A percentile compares a stretch with the other conserved stretches of the same genome.
These are phyloP conservation scores for Mythimna lalbum DNA, from an alignment of 2,888 invertebrate species.

Conservation along the genomic window DNA sequence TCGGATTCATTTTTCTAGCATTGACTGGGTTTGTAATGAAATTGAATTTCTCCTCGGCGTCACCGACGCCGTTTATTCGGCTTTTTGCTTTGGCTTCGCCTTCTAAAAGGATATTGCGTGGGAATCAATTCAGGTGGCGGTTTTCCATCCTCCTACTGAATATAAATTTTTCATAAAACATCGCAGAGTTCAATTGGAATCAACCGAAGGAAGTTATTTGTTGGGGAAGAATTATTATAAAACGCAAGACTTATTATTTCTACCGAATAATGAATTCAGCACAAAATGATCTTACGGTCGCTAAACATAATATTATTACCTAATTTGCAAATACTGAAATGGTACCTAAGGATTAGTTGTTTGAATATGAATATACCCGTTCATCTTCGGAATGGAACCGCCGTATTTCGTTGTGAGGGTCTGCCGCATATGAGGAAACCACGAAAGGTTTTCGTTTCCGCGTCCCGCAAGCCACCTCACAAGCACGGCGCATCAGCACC, in stretches of 20 bases:
- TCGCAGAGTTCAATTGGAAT: slow-evolving; percentile 65
- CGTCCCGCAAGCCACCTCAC: slow-evolving; percentile 81
- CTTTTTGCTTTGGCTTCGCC: slow-evolving; percentile 84
- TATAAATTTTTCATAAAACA: slow-evolving; percentile 80
- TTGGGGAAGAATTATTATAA: slow-evolving; percentile 51
- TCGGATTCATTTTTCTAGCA: slow-evolving; percentile 73
- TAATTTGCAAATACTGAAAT: slow-evolving; percentile 18
- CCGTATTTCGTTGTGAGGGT: slow-evolving; percentile 72
- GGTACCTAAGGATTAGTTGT: slow-evolving; percentile 16
- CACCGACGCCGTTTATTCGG: slow-evolving; percentile 81
- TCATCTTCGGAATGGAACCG: slow-evolving; percentile 81
- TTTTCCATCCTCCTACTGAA: slow-evolving; percentile 76
- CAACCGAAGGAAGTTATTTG: slow-evolving; percentile 57
- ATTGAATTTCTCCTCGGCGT: slow-evolving; percentile 83
- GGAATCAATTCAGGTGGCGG: slow-evolving; percentile 87
- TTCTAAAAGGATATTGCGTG: slow-evolving; percentile 87
- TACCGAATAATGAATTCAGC: slow-evolving; percentile 7
- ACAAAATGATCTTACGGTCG: background rate
- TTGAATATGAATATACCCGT: slow-evolving; percentile 73
- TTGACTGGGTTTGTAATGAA: slow-evolving; percentile 79
- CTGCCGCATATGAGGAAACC: slow-evolving; percentile 70
- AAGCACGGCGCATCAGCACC: slow-evolving; percentile 81
- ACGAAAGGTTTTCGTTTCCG: slow-evolving; percentile 79
- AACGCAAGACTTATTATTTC: slow-evolving; percentile 12
- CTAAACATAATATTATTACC: slow-evolving; percentile 3